These are phyloP conservation scores for Cynocephalus volans DNA, from an alignment of 2,113 vertebrate genomes.

Conservation along the genomic window DNA sequence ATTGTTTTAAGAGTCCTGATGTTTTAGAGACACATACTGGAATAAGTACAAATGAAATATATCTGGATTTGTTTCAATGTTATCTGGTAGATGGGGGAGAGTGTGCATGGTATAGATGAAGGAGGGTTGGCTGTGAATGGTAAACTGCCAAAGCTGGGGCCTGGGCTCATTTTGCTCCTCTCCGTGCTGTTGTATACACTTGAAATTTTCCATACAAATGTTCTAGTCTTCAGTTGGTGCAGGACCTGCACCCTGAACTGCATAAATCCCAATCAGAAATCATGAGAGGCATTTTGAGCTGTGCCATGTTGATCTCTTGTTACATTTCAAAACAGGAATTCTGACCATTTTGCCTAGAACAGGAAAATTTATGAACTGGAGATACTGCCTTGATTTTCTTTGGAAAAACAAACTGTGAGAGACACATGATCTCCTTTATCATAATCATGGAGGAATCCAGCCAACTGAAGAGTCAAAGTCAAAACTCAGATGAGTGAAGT, in stretches of 20 bases:
- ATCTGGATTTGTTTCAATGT: constrained; percentile 3
- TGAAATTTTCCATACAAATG: constrained; percentile 27
- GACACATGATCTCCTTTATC: constrained; percentile 26
- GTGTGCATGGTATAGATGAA: background rate
- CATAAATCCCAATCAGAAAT: background rate
- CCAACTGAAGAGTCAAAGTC: background rate
- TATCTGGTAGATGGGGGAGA: background rate
- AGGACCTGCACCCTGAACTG: background rate
- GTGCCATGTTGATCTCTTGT: background rate
- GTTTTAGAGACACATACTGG: constrained; percentile 19
- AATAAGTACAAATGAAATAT: background rate
- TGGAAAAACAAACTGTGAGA: constrained; percentile 58
- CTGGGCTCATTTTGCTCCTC: background rate
- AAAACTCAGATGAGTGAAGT: background rate
- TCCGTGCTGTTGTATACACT: background rate
- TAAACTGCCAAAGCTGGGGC: background rate
- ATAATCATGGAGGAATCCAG: background rate
- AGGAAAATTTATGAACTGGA: constrained; percentile 44
- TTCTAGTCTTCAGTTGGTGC: background rate
- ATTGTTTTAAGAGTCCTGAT: background rate
- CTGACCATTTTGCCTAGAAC: constrained; percentile 27
- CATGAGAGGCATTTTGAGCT: constrained; percentile 12
- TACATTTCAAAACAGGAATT: constrained; percentile 67
- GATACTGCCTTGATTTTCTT: constrained; percentile 43
- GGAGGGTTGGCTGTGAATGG: background rate